phyloP scores from a whole-genome alignment of 2,113 vertebrate species.

The Scopus umbretta region DNA sequence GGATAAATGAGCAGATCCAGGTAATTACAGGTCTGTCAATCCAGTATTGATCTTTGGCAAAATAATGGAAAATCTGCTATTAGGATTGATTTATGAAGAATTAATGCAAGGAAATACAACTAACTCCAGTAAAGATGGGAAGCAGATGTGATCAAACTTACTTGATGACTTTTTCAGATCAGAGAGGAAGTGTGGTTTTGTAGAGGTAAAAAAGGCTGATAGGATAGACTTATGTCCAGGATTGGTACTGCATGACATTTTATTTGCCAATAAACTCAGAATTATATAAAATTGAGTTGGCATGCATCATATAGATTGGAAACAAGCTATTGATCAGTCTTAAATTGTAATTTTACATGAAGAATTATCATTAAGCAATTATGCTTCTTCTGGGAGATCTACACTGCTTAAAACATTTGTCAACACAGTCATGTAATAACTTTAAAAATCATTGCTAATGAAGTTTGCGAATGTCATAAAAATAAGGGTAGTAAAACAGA shows the following conservation, averaged over 20 bases:
- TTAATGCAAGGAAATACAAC: background rate
- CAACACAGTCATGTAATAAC: background rate
- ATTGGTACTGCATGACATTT: background rate
- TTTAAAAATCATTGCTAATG: conserved; percentile 14
- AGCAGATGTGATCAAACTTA: background rate
- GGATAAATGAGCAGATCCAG: background rate
- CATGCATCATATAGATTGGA: background rate
- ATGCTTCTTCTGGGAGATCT: background rate
- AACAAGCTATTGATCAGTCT: conserved; percentile 2
- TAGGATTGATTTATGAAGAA: background rate
- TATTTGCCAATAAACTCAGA: background rate
- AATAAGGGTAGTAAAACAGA: background rate
- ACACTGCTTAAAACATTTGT: background rate
- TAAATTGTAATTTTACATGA: background rate
- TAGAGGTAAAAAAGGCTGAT: background rate
- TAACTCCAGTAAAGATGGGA: background rate
- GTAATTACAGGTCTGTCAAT: background rate
- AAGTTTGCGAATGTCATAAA: background rate
- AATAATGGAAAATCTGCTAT: background rate
- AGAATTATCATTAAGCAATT: conserved; percentile 20
- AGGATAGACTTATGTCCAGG: background rate
- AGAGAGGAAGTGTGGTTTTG: background rate
- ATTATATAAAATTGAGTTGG: background rate
- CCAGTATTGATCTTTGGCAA: background rate
- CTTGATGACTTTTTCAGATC: background rate